Evolutionary conservation across 2,888 invertebrate species (phyloP).

Genomic region (Anodontia alba): DNA sequence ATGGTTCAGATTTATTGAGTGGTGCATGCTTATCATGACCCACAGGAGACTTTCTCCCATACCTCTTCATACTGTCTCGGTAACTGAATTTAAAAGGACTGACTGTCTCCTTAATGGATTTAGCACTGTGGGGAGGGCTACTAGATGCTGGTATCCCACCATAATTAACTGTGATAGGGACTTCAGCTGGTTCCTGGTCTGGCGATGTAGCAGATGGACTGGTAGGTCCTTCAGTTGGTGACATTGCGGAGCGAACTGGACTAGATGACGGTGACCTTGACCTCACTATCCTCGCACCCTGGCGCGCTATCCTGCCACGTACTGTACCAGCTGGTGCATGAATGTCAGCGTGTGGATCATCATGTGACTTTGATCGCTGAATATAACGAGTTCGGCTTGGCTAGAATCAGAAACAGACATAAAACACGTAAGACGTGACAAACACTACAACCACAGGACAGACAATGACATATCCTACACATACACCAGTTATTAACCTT

Average conservation of each 20-base stretch:
- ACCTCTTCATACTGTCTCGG: slow-evolving; percentile 47
- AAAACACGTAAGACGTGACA: no score
- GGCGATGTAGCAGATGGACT: slow-evolving; percentile 24
- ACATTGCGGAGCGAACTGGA: slow-evolving; percentile 83
- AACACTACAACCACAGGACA: neutral
- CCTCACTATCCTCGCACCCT: slow-evolving; percentile 80
- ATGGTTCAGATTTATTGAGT: neutral
- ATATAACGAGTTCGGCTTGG: slow-evolving; percentile 79
- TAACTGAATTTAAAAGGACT: slow-evolving; percentile 34
- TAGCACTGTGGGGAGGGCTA: slow-evolving; percentile 52
- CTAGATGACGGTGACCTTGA: slow-evolving; percentile 82
- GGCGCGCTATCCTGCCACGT: slow-evolving; percentile 80
- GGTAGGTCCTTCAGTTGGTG: slow-evolving; percentile 48
- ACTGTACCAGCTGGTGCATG: slow-evolving; percentile 78
- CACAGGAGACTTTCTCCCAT: slow-evolving; percentile 8
- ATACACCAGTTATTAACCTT: no score
- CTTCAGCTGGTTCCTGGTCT: slow-evolving; percentile 43
- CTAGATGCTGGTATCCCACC: slow-evolving; percentile 41
- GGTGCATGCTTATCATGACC: neutral
- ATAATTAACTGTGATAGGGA: slow-evolving; percentile 36
- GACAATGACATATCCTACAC: neutral
- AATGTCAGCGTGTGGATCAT: slow-evolving; percentile 77
- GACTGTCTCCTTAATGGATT: slow-evolving; percentile 39
- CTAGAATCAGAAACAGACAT: slow-evolving; percentile 50
- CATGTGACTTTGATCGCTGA: slow-evolving; percentile 83